Evolutionary conservation across 2,797 vertebrate genomes (phyloP).

Genomic region (Galagoides demidoff): DNA sequence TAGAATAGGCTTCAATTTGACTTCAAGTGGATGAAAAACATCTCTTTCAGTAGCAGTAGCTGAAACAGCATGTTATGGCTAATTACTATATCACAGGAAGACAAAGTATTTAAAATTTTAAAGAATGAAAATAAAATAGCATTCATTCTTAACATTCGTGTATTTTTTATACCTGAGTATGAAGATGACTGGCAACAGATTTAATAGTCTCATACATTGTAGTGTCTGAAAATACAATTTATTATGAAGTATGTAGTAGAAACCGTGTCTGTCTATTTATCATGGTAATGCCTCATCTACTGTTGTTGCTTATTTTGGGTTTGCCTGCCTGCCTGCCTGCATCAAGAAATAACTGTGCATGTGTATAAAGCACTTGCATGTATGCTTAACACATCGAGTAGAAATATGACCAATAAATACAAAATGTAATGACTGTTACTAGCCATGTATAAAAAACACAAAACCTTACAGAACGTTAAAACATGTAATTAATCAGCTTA

Average conservation of each 20-base stretch:
- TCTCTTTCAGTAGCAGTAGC: not conserved
- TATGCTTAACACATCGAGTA: not conserved
- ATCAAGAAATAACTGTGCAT: not conserved
- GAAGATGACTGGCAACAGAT: not conserved
- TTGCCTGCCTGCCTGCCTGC: not conserved
- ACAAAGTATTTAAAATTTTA: not conserved
- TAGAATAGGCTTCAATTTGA: not conserved
- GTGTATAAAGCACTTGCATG: not conserved
- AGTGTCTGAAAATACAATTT: not conserved
- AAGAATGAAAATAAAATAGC: not conserved
- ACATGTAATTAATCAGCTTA: not conserved
- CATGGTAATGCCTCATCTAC: not conserved
- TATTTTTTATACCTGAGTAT: not conserved
- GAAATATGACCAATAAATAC: not conserved
- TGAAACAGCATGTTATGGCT: not conserved
- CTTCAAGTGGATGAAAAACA: not conserved
- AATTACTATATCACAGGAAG: not conserved
- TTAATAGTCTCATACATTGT: not conserved
- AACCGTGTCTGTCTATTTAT: not conserved
- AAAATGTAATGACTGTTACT: not conserved
- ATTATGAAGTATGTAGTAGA: not conserved
- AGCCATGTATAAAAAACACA: not conserved
- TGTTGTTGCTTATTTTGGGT: not conserved
- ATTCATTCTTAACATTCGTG: not conserved
- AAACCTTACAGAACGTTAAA: not conserved